A percentile compares a stretch with the other conserved stretches of the same genome.
phyloP scores from a whole-genome alignment of 2,888 invertebrate species.

The Cryptus viduatorius region DNA sequence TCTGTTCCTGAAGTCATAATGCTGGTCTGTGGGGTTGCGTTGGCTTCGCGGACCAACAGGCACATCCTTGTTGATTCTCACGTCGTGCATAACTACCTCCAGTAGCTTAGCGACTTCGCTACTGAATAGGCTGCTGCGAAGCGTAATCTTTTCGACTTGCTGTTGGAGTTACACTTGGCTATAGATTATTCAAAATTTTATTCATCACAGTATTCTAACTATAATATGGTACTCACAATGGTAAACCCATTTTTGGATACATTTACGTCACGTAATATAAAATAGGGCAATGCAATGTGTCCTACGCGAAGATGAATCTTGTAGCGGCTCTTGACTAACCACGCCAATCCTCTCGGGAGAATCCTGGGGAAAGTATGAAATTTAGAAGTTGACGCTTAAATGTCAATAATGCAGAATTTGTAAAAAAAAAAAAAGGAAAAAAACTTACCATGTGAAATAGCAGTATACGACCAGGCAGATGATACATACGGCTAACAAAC shows the following conservation, averaged over 20 bases:
- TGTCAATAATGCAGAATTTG: conserved; percentile 8
- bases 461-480: conserved; percentile 86
- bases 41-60: conserved; percentile 73
- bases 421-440: conserved; percentile 57
- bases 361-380: conserved; percentile 86
- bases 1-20: conserved; percentile 90
- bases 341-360: conserved; percentile 91
- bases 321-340: conserved; percentile 92
- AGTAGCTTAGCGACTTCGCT: conserved; percentile 94
- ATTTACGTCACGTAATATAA: conserved; percentile 92
- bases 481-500: conserved; percentile 82
- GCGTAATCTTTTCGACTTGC: conserved; percentile 94
- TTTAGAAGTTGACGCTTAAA: conserved; percentile 15
- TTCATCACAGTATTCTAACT: no score
- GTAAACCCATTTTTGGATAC: conserved; percentile 92
- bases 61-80: conserved; percentile 93
- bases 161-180: conserved; percentile 83
- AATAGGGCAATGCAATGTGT: conserved; percentile 92
- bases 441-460: conserved; percentile 88
- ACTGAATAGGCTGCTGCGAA: conserved; percentile 95
- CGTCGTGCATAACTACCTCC: conserved; percentile 92
- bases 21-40: conserved; percentile 77
- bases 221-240: conserved; percentile 87
- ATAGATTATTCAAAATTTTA: no score
- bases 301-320: conserved; percentile 93